phyloP scores from a whole-genome alignment of 2,888 invertebrate genomes.

The Calliphora vomitoria region DNA sequence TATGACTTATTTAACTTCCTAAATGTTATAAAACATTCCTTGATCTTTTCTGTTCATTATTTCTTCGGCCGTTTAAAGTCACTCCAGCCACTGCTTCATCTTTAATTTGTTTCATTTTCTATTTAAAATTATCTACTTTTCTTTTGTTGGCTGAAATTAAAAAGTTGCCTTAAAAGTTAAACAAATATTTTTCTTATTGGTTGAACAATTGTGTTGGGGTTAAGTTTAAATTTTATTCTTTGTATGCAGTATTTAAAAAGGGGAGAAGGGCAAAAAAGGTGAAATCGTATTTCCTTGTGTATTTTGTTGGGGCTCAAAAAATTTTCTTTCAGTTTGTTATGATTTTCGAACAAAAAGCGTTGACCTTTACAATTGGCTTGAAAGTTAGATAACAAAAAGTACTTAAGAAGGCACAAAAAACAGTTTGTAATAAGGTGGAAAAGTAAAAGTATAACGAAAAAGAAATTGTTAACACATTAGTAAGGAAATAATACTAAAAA shows the following conservation, averaged over 20 bases:
- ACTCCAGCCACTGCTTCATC: background rate
- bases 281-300: background rate
- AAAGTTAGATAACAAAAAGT: background rate
- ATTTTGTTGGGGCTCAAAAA: too few relatives aligned
- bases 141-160: background rate
- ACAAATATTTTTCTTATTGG: constrained; percentile 8
- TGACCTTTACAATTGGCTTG: constrained; percentile 15
- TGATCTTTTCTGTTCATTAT: too few relatives aligned
- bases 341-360: too few relatives aligned
- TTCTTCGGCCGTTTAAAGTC: too few relatives aligned
- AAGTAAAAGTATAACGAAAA: background rate
- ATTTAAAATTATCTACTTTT: background rate
- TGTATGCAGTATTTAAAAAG: background rate
- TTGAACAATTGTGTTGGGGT: background rate
- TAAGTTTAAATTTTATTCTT: background rate
- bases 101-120: background rate
- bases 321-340: too few relatives aligned
- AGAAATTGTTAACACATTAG: too few relatives aligned
- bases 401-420: too few relatives aligned
- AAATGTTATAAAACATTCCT: too few relatives aligned
- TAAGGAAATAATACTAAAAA: too few relatives aligned
- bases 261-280: background rate
- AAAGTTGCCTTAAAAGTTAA: constrained; percentile 10
- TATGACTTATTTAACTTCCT: too few relatives aligned
- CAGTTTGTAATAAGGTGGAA: background rate